Evolutionary conservation across 2,113 vertebrate species (phyloP), one percentile per base, ranked within the genome.

Genomic region (Phaethornis superciliosus): DNA sequence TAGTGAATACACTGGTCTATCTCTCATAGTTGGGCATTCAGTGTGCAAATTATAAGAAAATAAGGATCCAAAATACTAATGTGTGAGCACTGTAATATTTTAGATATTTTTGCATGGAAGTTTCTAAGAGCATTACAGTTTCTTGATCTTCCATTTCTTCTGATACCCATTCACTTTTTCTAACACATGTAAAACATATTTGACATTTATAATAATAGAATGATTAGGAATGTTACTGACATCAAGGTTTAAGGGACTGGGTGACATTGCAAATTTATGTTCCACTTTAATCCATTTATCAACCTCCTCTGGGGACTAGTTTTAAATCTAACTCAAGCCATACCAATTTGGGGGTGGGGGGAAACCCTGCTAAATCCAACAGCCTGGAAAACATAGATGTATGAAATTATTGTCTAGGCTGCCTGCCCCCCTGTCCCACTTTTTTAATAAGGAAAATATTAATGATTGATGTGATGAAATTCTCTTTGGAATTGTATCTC

Each of bases 201-300:
- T 96, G 96, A 96, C 89, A 28, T 96, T 97, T 96, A 95, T 97
- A 96, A 97, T 95, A 97, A 93, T 95, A 83, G 83, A 96, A 96
- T 97, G 92, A 97, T 96, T 97, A 97, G 92, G 85, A 94, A 95
- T 95, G 96, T 97, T 97, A 96, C 92, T 96, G 95, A 96, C 96
- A 96, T 96, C 93, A 96, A 86, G 81, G 91, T 97, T 97, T 97
- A 95, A 94, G 91, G 95, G 88, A 95, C 83, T 86, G 81, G 93
- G 87, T 97, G 96, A 97, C 95, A 97, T 35, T 91, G 85, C 81
- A 83, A 97, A 96, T 97, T 96, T 97, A 97, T 96, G 92, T 97
- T 97, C 94, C 88, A 91, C 96, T 97, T 96, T 96, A 97, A 97
- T 97, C 95, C 95, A 97, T 96, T 97, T 97, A 96, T 96, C 94